phyloP scores from a whole-genome alignment of 2,113 vertebrate genomes.

The Nothoprocta pentlandii region DNA sequence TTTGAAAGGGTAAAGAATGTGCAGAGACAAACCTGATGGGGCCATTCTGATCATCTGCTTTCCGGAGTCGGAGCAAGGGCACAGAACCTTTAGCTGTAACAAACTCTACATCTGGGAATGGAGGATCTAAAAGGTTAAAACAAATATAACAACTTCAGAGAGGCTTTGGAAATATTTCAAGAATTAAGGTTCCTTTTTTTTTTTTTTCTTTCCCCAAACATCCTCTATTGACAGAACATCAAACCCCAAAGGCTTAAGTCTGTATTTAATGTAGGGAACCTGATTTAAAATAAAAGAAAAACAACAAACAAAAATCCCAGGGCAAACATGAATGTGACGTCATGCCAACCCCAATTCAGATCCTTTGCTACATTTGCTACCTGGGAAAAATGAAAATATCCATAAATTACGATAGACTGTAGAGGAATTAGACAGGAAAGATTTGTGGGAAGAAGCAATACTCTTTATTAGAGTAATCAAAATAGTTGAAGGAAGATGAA shows the following conservation, averaged over 20 bases:
- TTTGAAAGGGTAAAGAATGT: not conserved
- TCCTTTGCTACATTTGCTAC: not conserved
- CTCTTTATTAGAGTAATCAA: not conserved
- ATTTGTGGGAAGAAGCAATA: not conserved
- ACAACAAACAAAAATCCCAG: not conserved
- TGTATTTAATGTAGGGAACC: not conserved
- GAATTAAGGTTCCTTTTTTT: not conserved
- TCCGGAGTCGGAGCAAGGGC: conserved; percentile 82
- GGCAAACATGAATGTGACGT: fast-evolving
- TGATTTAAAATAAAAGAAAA: not conserved
- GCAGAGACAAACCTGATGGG: conserved; percentile 85
- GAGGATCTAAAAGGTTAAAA: conserved; percentile 80
- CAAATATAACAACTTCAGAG: not conserved
- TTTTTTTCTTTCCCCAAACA: fast-evolving
- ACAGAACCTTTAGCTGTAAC: conserved; percentile 74
- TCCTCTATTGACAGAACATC: not conserved
- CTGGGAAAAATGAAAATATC: not conserved
- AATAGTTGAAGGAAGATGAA: not conserved
- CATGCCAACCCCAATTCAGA: not conserved
- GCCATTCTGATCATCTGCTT: conserved; percentile 82
- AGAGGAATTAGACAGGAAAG: not conserved
- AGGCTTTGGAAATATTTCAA: not conserved
- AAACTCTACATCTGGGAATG: conserved; percentile 83
- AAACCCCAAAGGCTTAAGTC: not conserved
- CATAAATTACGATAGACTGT: not conserved